Base-by-base conservation (phyloP, 2,797 vertebrate genomes). In the Chromis chromis region DNA sequence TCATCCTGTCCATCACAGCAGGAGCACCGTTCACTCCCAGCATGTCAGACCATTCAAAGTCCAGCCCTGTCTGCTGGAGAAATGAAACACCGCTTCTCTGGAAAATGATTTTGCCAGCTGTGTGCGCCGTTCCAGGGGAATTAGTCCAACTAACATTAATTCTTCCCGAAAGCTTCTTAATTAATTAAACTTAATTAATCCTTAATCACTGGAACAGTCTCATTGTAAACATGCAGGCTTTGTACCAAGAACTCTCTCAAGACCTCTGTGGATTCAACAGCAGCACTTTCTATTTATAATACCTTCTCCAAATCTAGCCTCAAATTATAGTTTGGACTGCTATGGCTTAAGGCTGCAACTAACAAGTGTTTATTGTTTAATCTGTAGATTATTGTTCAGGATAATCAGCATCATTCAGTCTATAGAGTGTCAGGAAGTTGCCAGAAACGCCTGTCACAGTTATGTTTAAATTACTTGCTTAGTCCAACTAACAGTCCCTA, bases 101-200 rank as follows among this genome's bases (percentile, higher is more conserved):
- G 31, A 19, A 72, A 78, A 61, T 46, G 4, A 56, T 56, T 68
- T 65, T 31, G 50, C 54, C 46, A 62, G 63, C 61, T 61, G 58
- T 54, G 55, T 68, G 28, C 24, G 52, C 44, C 65, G 49, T 63
- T 75, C 33, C 39, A 50, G 53, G 21, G 56, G 66, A 83, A 76
- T 74, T 48, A 74, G 22, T 54, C 48, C 61, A 58, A 78, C 70
- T 74, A 63, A 76, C 65, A 66, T 62, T 64, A 56, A 85, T 83
- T 84, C 55, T 65, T 75, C 59, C 69, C 21, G 24, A 82, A 87
- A 75, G 73, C 65, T 58, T 83, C 69, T 60, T 64, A 74, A 86
- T 85, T 77, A 86, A 72, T 87, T 66, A 24, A 72, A 75, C 49
- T 33, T 70, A 77, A 85, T 86, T 67, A 79, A 83, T 76, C 71